Base-by-base conservation (phyloP, 2,113 vertebrate genomes). In the Salvelinus alpinus region DNA sequence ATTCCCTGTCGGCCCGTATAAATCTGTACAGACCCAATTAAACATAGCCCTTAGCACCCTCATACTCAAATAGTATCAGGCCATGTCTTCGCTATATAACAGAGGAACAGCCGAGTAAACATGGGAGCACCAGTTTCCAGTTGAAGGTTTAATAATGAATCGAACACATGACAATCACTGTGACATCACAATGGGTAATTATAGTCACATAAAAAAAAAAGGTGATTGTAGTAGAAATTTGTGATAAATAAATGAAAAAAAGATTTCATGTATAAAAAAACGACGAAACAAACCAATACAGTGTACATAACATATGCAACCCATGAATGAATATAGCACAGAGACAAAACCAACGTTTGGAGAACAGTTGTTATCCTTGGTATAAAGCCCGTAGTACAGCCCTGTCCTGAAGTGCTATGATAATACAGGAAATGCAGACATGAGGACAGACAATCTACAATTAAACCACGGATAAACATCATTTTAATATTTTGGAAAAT, bases 11-110 rank as follows among this genome's bases (percentile, higher is more conserved):
- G 86, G 84, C 84, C 85, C 88, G 80, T 86, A 91, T 92, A 90
- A 90, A 90, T 91, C 89, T 91, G 89, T 74, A 38, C 72, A 85
- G 85, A 85, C 81, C 91, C 90, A 90, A 90, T 91, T 91, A 92
- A 91, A 91, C 74, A 88, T 84, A 2, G 85, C 90, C 91, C 88
- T 86, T 62, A 91, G 91, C 91, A 2, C 76, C 76, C 86, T 79
- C 84, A 74, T 80, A 65, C 54, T 16, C 20, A 65, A 70, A 47
- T 5, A 34, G n/a, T 13, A 47, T 51, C 24, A 29, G 72, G n/a
- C 18, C 14, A 47, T 22, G 9, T 69, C 34, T 22, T 69, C 31
- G 4, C 34, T 69, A 1, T 18, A 4, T 14, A 20, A 2, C 25
- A 3, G 65, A 34, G 25, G 6, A 66, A 5, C n/a, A n/a, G 3